These are phyloP conservation scores for Apodemia duryi DNA, from an alignment of 2,888 invertebrate species.

Conservation along the genomic window DNA sequence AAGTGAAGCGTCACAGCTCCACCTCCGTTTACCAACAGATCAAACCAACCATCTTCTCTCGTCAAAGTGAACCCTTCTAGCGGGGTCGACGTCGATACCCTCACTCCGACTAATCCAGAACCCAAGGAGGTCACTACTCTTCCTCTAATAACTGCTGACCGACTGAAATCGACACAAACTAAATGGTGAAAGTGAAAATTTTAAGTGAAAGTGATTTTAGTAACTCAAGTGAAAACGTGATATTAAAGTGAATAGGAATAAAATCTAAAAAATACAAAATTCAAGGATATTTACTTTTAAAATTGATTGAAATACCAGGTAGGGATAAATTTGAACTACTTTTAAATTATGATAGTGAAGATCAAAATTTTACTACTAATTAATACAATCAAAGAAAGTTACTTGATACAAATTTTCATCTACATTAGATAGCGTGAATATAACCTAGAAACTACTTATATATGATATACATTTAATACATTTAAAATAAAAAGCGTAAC, in stretches of 20 bases:
- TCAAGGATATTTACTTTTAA: not conserved
- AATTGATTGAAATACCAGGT: conserved; percentile 1
- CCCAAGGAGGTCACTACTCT: conserved; percentile 94
- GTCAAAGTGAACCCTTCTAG: conserved; percentile 97
- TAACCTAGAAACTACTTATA: conserved; percentile 16
- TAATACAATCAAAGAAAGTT: conserved; percentile 6
- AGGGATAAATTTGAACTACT: conserved; percentile 4
- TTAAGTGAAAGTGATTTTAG: not conserved
- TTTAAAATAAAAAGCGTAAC: conserved; percentile 75
- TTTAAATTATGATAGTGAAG: not conserved
- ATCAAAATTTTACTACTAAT: conserved; percentile 8
- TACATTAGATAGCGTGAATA: conserved; percentile 18
- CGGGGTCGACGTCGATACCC: conserved; percentile 96
- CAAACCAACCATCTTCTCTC: conserved; percentile 96
- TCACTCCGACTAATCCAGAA: conserved; percentile 95
- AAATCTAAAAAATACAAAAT: not conserved
- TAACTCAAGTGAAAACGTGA: conserved; percentile 5
- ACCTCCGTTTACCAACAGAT: conserved; percentile 99
- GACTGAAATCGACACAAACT: conserved; percentile 79
- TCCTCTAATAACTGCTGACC: conserved; percentile 97
- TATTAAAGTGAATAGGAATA: not conserved
- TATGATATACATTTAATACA: conserved; percentile 36
- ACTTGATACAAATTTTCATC: conserved; percentile 7
- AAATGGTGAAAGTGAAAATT: conserved; percentile 8
- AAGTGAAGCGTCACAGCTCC: conserved; percentile 97